Percentiles rank a stretch among this genome's conserved stretches.
Conservation (phyloP, 53 echinoderm and acorn worm genomes). For the Echinometra lucunter region DNA sequence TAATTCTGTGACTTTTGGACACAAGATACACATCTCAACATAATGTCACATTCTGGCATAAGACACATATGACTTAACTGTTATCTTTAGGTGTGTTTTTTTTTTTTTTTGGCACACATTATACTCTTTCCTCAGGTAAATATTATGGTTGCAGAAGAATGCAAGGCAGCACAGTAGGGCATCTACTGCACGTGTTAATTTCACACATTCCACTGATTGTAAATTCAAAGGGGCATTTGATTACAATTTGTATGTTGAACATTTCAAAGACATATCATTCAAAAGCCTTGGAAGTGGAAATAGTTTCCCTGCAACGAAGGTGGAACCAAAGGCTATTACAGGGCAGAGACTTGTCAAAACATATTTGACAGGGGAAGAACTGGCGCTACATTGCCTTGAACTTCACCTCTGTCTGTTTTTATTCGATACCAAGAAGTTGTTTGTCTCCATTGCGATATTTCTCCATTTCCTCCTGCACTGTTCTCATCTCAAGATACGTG, state of each 20-base stretch:
- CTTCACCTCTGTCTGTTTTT: slow-evolving; percentile 52
- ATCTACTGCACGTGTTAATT: slow-evolving; percentile 26
- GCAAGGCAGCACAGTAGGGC: slow-evolving; percentile 54
- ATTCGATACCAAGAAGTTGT: slow-evolving; percentile 48
- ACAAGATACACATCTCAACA: background rate
- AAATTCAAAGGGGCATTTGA: slow-evolving; percentile 62
- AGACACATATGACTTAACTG: background rate
- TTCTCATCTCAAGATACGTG: background rate
- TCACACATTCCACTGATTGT: slow-evolving; percentile 63
- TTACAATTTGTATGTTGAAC: slow-evolving; percentile 52
- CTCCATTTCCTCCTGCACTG: slow-evolving; percentile 21
- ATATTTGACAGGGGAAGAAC: slow-evolving; percentile 41
- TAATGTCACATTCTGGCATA: background rate
- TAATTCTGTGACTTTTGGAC: background rate
- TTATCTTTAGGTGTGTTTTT: too few relatives aligned
- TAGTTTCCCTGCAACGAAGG: background rate
- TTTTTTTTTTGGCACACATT: background rate
- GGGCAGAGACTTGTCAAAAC: slow-evolving; percentile 52
- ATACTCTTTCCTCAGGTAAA: slow-evolving; percentile 44
- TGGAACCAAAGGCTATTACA: background rate
- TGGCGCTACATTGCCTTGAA: slow-evolving; percentile 51
- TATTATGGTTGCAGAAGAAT: slow-evolving; percentile 55
- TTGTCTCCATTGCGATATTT: slow-evolving; percentile 35
- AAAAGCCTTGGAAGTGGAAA: slow-evolving; percentile 6
- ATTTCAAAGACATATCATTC: slow-evolving; percentile 1